These are phyloP conservation scores for Aplodontia rufa DNA, from an alignment of 2,113 vertebrate genomes.

Conservation along the genomic window DNA sequence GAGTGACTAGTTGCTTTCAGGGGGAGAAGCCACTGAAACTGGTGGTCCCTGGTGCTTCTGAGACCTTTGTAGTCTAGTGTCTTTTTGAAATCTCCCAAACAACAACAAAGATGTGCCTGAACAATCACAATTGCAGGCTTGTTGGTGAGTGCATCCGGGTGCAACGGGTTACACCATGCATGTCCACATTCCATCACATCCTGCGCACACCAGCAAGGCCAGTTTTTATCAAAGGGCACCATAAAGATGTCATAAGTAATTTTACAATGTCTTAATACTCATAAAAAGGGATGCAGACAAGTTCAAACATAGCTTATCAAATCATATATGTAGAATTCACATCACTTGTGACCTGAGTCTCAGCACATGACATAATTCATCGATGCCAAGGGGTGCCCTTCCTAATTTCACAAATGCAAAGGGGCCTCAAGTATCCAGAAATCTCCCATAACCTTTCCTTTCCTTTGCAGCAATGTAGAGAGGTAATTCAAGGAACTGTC, in stretches of 20 bases:
- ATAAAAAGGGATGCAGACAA: background rate
- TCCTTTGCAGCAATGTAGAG: background rate
- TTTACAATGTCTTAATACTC: background rate
- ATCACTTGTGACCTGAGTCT: background rate
- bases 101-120: background rate
- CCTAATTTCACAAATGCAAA: background rate
- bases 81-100: background rate
- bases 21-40: background rate
- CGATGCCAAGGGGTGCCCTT: background rate
- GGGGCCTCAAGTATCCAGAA: background rate
- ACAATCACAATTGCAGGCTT: background rate
- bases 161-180: fast-evolving
- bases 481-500: background rate
- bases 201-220: background rate
- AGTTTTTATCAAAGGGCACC: background rate
- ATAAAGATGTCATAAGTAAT: background rate
- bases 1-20: background rate
- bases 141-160: background rate
- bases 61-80: background rate
- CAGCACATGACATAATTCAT: background rate
- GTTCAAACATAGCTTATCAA: background rate
- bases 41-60: background rate
- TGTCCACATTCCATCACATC: background rate
- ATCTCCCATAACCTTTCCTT: background rate
- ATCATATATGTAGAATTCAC: background rate